Evolutionary conservation across 1,140 invertebrate species (phyloP).

Genomic region (Macrocentrus cingulum): DNA sequence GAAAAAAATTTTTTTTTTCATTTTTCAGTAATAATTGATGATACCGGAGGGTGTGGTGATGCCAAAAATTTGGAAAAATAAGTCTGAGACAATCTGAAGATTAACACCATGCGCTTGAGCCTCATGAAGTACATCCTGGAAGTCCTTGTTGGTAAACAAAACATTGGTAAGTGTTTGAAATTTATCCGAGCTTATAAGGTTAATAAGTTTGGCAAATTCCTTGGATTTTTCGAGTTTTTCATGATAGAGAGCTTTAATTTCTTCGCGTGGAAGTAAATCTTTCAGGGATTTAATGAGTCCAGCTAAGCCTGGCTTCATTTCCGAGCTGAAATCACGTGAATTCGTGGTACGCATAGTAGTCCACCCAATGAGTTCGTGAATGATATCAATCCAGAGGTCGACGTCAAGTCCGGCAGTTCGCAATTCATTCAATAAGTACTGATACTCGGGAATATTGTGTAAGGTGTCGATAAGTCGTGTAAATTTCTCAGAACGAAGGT

Average conservation of each 20-base stretch:
- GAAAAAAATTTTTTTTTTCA: no score
- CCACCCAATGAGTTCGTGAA: constrained; percentile 10
- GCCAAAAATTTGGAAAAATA: constrained; percentile 23
- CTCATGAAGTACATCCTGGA: constrained; percentile 12
- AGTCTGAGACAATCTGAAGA: constrained; percentile 19
- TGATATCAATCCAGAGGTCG: background rate
- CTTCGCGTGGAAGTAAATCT: constrained; percentile 18
- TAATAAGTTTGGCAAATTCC: constrained; percentile 20
- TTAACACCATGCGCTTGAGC: constrained; percentile 23
- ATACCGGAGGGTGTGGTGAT: constrained; percentile 16
- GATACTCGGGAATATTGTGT: constrained; percentile 14
- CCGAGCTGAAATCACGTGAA: background rate
- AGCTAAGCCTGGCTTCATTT: constrained; percentile 7
- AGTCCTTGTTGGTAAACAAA: constrained; percentile 19
- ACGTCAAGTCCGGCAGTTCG: constrained; percentile 18
- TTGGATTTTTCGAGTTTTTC: constrained; percentile 23
- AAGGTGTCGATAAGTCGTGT: background rate
- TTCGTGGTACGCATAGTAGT: background rate
- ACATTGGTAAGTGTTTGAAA: constrained; percentile 16
- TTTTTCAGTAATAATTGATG: background rate
- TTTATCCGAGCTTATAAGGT: constrained; percentile 16
- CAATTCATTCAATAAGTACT: constrained; percentile 12
- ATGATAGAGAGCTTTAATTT: constrained; percentile 28
- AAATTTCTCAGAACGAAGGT: constrained; percentile 11
- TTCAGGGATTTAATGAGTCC: constrained; percentile 16